Evolutionary conservation across 2,888 invertebrate species (phyloP), one percentile per base, ranked within the genome.

Genomic region (Torymus aiolomorphi): DNA sequence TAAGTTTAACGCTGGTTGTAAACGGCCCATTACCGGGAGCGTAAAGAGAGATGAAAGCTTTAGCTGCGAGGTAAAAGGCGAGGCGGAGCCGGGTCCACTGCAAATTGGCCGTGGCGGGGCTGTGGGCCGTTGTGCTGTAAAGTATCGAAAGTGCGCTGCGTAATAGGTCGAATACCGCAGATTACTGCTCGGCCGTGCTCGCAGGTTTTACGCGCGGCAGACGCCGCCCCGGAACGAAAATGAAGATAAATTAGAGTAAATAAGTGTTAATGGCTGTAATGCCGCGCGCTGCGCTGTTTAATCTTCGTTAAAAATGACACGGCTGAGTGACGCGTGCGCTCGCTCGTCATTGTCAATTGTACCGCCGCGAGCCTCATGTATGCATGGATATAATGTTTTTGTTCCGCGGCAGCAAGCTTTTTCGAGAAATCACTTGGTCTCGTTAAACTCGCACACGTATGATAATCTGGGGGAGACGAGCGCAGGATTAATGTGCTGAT

Each of bases 241-340:
- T 85, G 85, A 87, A 87, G 88, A 88, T 88, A 86, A 88, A 89
- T 88, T 88, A 85, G 84, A 87, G 86, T 86, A 86, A 88, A 89
- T 87, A 87, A 88, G 87, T 85, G 86, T 85, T 88, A 86, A 88
- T 88, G 87, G 87, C 84, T 85, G 85, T 88, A 87, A 88, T 86
- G 85, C 86, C 86, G 86, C 86, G 86, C 86, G 51, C 20, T 11
- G 70, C 61, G 87, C 88, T 87, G 87, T 86, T 89, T 87, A 87
- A 89, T 88, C 88, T 89, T 88, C 87, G 86, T 88, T 87, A 88
- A 85, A 42, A 83, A 84, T 81, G 83, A 84, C 82, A 77, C 82
- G 83, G 74, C 49, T 66, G 79, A 70, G 56, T 70, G 79, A 79
- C 73, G 62, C 56, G 77, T 18, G 73, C 63, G 31, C 56, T 18